Evolutionary conservation across 1,140 invertebrate genomes (phyloP).

Genomic region (Panulirus ornatus): DNA sequence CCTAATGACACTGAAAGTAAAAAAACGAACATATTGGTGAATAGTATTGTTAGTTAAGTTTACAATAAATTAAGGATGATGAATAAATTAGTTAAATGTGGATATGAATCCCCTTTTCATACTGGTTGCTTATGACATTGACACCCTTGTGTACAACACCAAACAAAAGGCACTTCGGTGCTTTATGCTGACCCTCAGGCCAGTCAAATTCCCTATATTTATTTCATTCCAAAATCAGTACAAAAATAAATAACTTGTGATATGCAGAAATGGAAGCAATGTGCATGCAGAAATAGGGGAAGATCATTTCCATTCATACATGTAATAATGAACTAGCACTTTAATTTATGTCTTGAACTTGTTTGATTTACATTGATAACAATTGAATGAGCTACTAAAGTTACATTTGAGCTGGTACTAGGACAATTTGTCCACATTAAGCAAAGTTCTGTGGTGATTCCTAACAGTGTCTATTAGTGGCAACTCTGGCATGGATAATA

Average conservation of each 20-base stretch:
- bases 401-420: not conserved
- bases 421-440: not conserved
- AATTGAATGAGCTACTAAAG: not conserved
- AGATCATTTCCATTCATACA: not conserved
- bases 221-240: not conserved
- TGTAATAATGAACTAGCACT: not conserved
- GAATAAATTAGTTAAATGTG: not conserved
- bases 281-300: not conserved
- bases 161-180: not conserved
- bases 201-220: not conserved
- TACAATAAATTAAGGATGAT: too few species aligned
- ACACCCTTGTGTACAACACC: not conserved
- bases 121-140: not conserved
- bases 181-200: not conserved
- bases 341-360: not conserved
- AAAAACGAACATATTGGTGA: too few species aligned
- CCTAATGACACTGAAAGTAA: too few species aligned
- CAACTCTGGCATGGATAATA: slow-evolving; percentile 54
- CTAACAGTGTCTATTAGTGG: slow-evolving; percentile 34
- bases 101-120: not conserved
- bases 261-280: slow-evolving; percentile 35
- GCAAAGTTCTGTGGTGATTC: slow-evolving; percentile 1
- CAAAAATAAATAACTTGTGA: slow-evolving; percentile 43
- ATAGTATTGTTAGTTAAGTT: too few species aligned
- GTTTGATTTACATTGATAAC: not conserved